A percentile compares a stretch with the other conserved stretches of the same genome.
Evolutionary conservation across 2,888 invertebrate species (phyloP).

Genomic region (Drosophila ustulata): DNA sequence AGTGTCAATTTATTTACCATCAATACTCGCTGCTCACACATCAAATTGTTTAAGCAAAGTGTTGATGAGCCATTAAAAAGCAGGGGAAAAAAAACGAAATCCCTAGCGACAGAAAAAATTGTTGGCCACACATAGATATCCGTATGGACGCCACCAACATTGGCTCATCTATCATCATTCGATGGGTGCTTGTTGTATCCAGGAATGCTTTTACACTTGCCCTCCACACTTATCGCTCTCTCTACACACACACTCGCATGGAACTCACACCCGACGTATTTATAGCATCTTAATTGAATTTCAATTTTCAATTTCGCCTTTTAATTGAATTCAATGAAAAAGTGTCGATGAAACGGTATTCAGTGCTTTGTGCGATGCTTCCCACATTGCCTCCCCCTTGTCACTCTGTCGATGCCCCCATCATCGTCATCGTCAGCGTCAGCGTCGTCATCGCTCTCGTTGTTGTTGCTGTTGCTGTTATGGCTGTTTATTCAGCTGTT

Average conservation of each 20-base stretch:
- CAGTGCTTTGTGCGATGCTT: slow-evolving; percentile 57
- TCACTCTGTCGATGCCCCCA: slow-evolving; percentile 30
- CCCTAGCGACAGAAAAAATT: slow-evolving; percentile 21
- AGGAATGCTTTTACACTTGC: slow-evolving; percentile 49
- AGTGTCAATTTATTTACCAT: slow-evolving; percentile 59
- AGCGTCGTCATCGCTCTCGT: background rate
- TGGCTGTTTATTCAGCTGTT: slow-evolving; percentile 69
- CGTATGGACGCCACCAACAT: slow-evolving; percentile 5
- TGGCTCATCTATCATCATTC: slow-evolving; percentile 50
- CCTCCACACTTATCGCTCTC: background rate
- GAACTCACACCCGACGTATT: slow-evolving; percentile 54
- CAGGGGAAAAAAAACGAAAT: slow-evolving; percentile 12
- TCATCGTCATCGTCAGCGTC: background rate
- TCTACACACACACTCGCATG: background rate
- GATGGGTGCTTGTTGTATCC: slow-evolving; percentile 30
- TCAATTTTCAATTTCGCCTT: slow-evolving; percentile 81
- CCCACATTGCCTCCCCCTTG: slow-evolving; percentile 1
- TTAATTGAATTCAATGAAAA: slow-evolving; percentile 82
- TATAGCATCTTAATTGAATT: slow-evolving; percentile 81
- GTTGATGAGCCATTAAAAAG: slow-evolving; percentile 61
- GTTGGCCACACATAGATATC: slow-evolving; percentile 19
- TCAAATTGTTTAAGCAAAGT: slow-evolving; percentile 47
- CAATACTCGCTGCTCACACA: slow-evolving; percentile 39
- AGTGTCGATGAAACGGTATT: slow-evolving; percentile 79
- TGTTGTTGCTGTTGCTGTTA: slow-evolving; percentile 31